These are phyloP conservation scores for Mesocentrotus franciscanus DNA, from an alignment of 53 echinoderm and acorn worm genomes.

Conservation along the genomic window DNA sequence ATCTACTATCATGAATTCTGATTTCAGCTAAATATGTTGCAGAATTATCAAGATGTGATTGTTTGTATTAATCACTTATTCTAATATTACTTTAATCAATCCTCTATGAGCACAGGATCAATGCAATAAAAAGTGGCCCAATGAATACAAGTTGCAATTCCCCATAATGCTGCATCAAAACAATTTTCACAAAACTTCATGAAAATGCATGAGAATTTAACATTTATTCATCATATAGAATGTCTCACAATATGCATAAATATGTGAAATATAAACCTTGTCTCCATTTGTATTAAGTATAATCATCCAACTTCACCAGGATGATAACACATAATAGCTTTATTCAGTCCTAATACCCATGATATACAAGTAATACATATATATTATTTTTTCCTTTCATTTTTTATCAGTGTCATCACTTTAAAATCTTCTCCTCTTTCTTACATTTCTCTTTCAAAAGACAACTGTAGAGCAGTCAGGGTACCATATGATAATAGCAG, in stretches of 20 bases:
- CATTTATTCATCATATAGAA: conserved; percentile 21
- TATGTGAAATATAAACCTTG: conserved; percentile 29
- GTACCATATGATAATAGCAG: background rate
- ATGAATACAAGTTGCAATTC: conserved; percentile 31
- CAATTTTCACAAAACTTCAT: background rate
- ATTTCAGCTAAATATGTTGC: background rate
- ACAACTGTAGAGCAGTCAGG: background rate
- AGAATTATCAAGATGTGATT: background rate
- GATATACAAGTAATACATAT: conserved; percentile 44
- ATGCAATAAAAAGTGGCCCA: background rate
- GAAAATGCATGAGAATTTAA: background rate
- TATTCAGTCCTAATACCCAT: background rate
- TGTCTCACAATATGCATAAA: conserved; percentile 70
- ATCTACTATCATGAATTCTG: background rate
- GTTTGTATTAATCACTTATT: background rate
- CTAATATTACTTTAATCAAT: background rate
- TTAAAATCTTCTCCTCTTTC: background rate
- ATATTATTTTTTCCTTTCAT: conserved; percentile 43
- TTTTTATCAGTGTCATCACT: background rate
- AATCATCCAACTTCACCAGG: background rate
- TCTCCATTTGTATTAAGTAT: conserved; percentile 2
- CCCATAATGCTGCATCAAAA: background rate
- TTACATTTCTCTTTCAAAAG: background rate
- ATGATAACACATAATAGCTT: conserved; percentile 8
- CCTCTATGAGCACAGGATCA: background rate